A percentile compares a stretch with the other conserved stretches of the same genome.
These are phyloP conservation scores for Forbesichthys papilliferus DNA, from an alignment of 2,113 vertebrate species.

Conservation along the genomic window DNA sequence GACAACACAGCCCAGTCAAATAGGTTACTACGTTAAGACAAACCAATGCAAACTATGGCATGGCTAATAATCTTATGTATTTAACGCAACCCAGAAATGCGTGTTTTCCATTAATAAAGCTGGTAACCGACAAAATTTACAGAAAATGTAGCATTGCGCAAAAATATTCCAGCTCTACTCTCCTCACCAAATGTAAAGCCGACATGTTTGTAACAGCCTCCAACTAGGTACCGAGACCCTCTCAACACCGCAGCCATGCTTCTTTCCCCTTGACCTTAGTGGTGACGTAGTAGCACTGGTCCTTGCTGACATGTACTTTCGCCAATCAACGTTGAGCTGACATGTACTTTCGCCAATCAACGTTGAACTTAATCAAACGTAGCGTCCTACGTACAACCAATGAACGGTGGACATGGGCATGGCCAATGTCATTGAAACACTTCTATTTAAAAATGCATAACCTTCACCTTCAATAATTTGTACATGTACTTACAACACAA, in stretches of 20 bases:
- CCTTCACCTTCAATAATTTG: background rate
- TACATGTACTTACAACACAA: no score
- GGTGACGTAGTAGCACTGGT: conserved; percentile 22
- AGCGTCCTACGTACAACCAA: conserved; percentile 41
- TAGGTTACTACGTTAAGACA: background rate
- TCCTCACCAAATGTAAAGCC: conserved; percentile 70
- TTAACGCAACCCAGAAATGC: background rate
- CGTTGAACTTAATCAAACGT: background rate
- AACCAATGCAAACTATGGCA: background rate
- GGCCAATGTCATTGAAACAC: background rate
- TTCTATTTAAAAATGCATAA: background rate
- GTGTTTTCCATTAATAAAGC: no score
- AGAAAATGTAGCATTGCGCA: background rate
- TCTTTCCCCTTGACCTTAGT: conserved; percentile 66
- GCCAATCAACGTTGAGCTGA: conserved; percentile 60
- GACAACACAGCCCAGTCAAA: background rate
- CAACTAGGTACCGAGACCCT: conserved; percentile 64
- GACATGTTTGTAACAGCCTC: conserved; percentile 70
- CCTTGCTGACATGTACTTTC: conserved; percentile 12
- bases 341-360: conserved; percentile 48
- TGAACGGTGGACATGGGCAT: conserved; percentile 30
- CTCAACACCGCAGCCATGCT: conserved; percentile 80
- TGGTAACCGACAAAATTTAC: no score
- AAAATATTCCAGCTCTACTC: background rate
- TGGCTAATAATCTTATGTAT: conserved; percentile 24